Base-by-base conservation (phyloP, 1,140 invertebrate species). In the Drosophila ficusphila region DNA sequence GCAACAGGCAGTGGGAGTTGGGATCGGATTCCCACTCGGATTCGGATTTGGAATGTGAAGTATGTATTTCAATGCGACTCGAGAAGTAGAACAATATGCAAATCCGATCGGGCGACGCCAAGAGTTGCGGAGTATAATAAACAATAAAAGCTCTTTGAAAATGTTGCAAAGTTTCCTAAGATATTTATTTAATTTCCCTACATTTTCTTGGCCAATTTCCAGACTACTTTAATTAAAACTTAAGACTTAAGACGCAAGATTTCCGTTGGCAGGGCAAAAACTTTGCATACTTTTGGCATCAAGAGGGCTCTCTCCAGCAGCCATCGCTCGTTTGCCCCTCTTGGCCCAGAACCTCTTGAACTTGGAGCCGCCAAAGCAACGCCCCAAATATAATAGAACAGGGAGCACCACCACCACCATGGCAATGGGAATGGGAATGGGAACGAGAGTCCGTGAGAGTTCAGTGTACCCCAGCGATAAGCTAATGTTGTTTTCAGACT, bases 401-500 rank as follows among this genome's bases (percentile, higher is more conserved):
- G 41, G 48, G 27, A 61, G 18, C 27, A 58, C 16, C 29, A 56
- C 41, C 56, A 49, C 18, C 65, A 52, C 38, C 42, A 77, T n/a
- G n/a, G n/a, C 21, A 27, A 44, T 19, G 23, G 19, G 12, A 23
- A 62, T 19, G 49, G 38, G 16, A 39, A 23, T 16, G 12, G 33
- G 44, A 38, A 34, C 11, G 48, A 46, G 21, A 33, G 29, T 44
- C 25, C 29, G 70, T 74, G 57, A 33, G 70, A 71, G 79, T 85
- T 85, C 79, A 85, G 60, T 79, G 81, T 72, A 86, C 79, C 58
- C 76, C 53, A 49, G 79, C 67, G 79, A 85, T 85, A 85, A 86
- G 81, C 61, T 68, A 74, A 60, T 82, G 69, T 62, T 79, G 76
- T 75, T 81, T 67, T 36, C 54, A 38, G 64, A 41, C 39, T 31